Base-by-base conservation (phyloP, 2,888 invertebrate genomes). In the Marasmarcha lunaedactyla region DNA sequence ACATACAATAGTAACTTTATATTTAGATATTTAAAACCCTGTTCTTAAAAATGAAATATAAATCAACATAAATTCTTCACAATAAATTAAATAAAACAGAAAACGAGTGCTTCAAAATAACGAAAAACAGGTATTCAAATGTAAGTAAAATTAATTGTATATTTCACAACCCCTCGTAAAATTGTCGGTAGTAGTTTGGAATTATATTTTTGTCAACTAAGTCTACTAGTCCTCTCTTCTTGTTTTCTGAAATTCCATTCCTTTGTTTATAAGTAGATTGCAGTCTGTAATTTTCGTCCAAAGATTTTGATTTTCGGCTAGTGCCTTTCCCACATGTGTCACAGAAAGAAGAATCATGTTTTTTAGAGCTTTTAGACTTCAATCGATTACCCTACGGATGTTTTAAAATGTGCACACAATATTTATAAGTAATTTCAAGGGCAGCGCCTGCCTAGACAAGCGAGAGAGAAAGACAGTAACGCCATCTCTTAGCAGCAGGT, bases 171-270 rank as follows among this genome's bases (percentile, higher is more conserved):
- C 41, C 36, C 30, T 36, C 36, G 14, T 41, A 41, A 41, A 41
- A 41, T 38, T 41, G 36, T 41, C 38, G 38, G 36, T 38, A 42
- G 36, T 42, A 42, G 41, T 42, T 42, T 42, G 38, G 41, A 38
- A 42, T 42, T 36, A 42, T 42, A 42, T 42, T 42, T 40, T 40
- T 40, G 36, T 36, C 33, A 36, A 40, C 14, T 37, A 40, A 40
- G 38, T 38, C 41, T 38, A 41, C 27, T 41, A 41, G 35, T 35
- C 38, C 41, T 27, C 20, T 41, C 33, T 41, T 41, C 41, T 41
- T 41, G 35, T 35, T 41, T 41, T 41, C 36, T 39, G 38, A 42
- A 33, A 38, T 42, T 33, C 42, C 38, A 14, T 42, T 33, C 20
- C 36, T 42, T 42, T 42, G 3, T 42, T 39, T 42, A 42, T 42